Conservation (phyloP, 1,140 invertebrate genomes). For the Pseudomyrmex pallidus region DNA sequence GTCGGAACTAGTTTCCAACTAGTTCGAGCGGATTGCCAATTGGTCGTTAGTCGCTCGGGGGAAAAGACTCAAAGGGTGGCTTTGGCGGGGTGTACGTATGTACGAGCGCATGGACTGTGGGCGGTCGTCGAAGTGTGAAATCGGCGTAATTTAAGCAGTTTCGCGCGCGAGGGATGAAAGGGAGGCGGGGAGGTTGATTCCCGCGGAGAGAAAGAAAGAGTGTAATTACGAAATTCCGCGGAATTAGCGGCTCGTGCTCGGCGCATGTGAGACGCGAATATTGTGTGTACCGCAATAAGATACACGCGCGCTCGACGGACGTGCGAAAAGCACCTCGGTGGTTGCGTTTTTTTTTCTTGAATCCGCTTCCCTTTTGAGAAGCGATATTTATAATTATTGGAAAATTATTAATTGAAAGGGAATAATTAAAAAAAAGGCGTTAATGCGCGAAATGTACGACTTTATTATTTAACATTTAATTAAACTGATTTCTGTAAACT, state of each 20-base stretch:
- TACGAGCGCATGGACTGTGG: constrained; percentile 24
- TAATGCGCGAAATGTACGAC: too few relatives aligned
- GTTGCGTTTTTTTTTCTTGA: not conserved
- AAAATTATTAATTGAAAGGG: too few relatives aligned
- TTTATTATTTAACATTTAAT: too few relatives aligned
- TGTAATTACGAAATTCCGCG: constrained; percentile 63
- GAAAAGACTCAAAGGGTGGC: constrained; percentile 60
- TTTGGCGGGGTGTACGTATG: constrained; percentile 38
- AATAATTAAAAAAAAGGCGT: too few relatives aligned
- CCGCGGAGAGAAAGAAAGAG: constrained; percentile 10
- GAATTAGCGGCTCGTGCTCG: constrained; percentile 52
- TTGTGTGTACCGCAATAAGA: not conserved
- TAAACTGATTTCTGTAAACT: too few relatives aligned
- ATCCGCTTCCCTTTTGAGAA: not conserved
- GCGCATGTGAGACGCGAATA: not conserved
- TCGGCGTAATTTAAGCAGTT: constrained; percentile 64
- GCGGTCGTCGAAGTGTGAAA: constrained; percentile 61
- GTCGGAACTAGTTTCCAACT: constrained; percentile 65
- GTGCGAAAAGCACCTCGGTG: not conserved
- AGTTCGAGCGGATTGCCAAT: constrained; percentile 64
- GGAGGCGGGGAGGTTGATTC: not conserved
- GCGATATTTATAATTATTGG: too few relatives aligned
- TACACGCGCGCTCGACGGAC: not conserved
- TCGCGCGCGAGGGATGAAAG: constrained; percentile 48
- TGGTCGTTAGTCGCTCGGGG: constrained; percentile 42